These are phyloP conservation scores for Agrotis clavis DNA, from an alignment of 2,888 invertebrate genomes.

Conservation along the genomic window DNA sequence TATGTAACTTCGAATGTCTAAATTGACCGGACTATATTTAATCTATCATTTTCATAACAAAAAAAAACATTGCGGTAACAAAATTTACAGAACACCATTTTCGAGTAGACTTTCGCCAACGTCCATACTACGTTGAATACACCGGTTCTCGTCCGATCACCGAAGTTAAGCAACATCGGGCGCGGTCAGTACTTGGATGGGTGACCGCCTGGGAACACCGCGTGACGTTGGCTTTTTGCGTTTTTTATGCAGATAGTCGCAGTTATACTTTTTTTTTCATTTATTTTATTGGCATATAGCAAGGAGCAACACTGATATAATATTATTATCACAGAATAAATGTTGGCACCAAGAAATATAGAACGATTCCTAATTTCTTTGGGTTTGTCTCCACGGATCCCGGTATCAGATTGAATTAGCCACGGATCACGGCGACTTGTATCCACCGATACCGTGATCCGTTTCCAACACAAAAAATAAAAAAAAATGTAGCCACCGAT, in stretches of 20 bases:
- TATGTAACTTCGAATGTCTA: too few species aligned
- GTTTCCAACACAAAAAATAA: too few species aligned
- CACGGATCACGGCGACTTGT: too few species aligned
- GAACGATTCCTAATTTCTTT: too few species aligned
- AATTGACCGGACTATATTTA: too few species aligned
- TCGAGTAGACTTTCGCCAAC: conserved; percentile 50
- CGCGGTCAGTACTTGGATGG: conserved; percentile 85
- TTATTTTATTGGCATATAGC: not conserved
- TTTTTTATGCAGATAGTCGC: not conserved
- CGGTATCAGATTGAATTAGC: too few species aligned
- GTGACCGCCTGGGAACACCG: conserved; percentile 84
- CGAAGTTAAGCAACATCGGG: conserved; percentile 79
- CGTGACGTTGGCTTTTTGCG: conserved; percentile 67
- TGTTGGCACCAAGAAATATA: too few species aligned
- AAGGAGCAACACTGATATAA: not conserved
- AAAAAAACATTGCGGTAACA: not conserved
- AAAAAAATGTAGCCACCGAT: too few species aligned
- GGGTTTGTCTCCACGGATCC: too few species aligned
- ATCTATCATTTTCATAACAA: too few species aligned
- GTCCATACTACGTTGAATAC: conserved; percentile 87
- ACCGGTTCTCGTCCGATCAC: conserved; percentile 74
- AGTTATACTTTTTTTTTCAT: not conserved
- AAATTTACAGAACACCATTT: not conserved
- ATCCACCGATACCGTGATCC: too few species aligned
- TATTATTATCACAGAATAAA: too few species aligned